Conservation (phyloP, 2,113 vertebrate genomes). For the Syngnathoides biaculeatus region DNA sequence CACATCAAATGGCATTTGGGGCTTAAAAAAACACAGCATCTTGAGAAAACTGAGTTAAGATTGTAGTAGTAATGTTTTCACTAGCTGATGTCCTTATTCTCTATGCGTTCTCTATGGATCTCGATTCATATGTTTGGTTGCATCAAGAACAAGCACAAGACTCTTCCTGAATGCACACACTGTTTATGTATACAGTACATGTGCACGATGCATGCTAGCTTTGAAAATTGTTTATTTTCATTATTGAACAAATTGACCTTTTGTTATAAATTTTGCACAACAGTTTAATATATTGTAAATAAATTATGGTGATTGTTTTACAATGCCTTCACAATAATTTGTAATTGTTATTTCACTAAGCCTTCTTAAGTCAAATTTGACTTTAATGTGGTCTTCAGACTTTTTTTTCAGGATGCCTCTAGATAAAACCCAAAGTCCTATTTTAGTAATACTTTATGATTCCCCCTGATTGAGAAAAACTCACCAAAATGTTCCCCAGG, state of each 20-base stretch:
- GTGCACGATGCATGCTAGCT: constrained; percentile 69
- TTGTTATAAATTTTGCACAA: constrained; percentile 75
- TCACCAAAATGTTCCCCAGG: too few relatives aligned
- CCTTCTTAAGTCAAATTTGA: not conserved
- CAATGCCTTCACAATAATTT: constrained; percentile 27
- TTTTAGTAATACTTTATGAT: too few relatives aligned
- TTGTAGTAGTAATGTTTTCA: constrained; percentile 44
- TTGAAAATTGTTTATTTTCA: constrained; percentile 73
- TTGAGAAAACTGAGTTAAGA: constrained; percentile 31
- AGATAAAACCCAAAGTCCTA: too few relatives aligned
- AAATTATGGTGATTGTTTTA: constrained; percentile 75
- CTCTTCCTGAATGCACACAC: constrained; percentile 61
- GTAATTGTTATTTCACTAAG: constrained; percentile 3
- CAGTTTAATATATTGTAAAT: constrained; percentile 81
- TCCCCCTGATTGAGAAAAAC: too few relatives aligned
- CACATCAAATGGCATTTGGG: constrained; percentile 28
- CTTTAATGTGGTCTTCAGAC: not conserved
- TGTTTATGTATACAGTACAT: constrained; percentile 68
- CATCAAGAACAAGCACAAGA: constrained; percentile 26
- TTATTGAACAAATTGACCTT: constrained; percentile 73
- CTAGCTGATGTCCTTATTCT: constrained; percentile 41
- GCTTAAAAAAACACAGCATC: constrained; percentile 16
- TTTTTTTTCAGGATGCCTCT: too few relatives aligned
- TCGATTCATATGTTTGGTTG: constrained; percentile 38
- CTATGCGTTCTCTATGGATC: constrained; percentile 67